Base-by-base conservation (phyloP, 37 sponge, comb jelly and placozoan genomes). In the Halisarca cf. caerulea region DNA sequence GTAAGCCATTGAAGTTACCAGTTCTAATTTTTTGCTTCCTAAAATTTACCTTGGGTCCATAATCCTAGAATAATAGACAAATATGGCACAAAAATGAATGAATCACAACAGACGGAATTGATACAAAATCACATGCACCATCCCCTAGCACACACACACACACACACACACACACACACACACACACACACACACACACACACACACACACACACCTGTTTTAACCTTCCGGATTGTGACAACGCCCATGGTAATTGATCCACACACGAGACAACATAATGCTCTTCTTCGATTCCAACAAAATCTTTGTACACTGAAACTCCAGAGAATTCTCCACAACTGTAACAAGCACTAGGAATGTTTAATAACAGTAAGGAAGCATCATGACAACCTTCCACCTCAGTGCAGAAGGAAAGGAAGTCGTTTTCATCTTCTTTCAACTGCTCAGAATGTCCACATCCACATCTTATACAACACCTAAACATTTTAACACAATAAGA, bases 41-140 rank as follows among this genome's bases (percentile, higher is more conserved):
- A 80, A 97, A 99, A 82, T 99, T 99, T 2, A 91, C 95, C 45
- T 93, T 91, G 43, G 97, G 97, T 2, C 99, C 99, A 86, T 87
- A 99, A 80, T 99, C 97, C 97, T 98, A 55, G 2, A 47, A 11
- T 47, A 47, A 47, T 11, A 47, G 11, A 47, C 51, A 47, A 6
- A 47, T 47, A 72, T 5, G 32, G 3, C 9, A 51, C 1, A 53
- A 6, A 35, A 9, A 38, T 47, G 4, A 25, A 20, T 44, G 7
- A 38, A 45, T n/a, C n/a, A n/a, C n/a, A n/a, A n/a, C n/a, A n/a
- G n/a, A n/a, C n/a, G 35, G 8, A 3, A 34, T 21, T 5, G 7
- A 3, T 30, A 34, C 24, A 53, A 41, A 23, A 66, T 30, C 34
- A 35, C 44, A 32, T 7, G 23, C 44, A 42, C n/a, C 8, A 66